A percentile compares a stretch with the other conserved stretches of the same genome.
These are phyloP conservation scores for Melanaphis sacchari DNA, from an alignment of 1,140 invertebrate genomes.

Conservation along the genomic window DNA sequence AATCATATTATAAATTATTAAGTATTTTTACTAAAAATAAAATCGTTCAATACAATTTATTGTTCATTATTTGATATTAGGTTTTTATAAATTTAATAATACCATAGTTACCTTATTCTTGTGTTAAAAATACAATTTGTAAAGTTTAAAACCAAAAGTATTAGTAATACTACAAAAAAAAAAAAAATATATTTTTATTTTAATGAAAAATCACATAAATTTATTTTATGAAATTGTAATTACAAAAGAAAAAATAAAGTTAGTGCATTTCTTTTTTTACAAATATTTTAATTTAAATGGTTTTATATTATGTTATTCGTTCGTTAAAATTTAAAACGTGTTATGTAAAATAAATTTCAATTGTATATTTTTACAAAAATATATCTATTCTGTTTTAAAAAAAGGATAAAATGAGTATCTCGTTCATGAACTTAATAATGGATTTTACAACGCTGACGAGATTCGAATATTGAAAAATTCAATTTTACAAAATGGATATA, in stretches of 20 bases:
- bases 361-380: neutral
- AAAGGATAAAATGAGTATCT: neutral
- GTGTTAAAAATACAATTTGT: neutral
- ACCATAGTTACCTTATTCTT: neutral
- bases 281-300: neutral
- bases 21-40: neutral
- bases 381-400: neutral
- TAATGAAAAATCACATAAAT: slow-evolving; percentile 3
- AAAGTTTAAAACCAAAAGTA: slow-evolving; percentile 4
- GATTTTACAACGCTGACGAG: neutral
- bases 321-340: neutral
- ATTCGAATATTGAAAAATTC: neutral
- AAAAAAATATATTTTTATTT: neutral
- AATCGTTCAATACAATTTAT: neutral
- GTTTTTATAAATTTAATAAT: neutral
- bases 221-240: neutral
- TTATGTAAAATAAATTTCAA: slow-evolving; percentile 9
- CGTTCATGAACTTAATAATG: neutral
- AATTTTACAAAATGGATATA: neutral
- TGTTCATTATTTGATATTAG: neutral
- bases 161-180: neutral
- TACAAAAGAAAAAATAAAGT: neutral
- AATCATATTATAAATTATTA: neutral
- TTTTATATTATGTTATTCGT: neutral
- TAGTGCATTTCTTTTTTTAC: neutral